phyloP scores from a whole-genome alignment of 2,888 invertebrate genomes.

The Chirona hameri region DNA sequence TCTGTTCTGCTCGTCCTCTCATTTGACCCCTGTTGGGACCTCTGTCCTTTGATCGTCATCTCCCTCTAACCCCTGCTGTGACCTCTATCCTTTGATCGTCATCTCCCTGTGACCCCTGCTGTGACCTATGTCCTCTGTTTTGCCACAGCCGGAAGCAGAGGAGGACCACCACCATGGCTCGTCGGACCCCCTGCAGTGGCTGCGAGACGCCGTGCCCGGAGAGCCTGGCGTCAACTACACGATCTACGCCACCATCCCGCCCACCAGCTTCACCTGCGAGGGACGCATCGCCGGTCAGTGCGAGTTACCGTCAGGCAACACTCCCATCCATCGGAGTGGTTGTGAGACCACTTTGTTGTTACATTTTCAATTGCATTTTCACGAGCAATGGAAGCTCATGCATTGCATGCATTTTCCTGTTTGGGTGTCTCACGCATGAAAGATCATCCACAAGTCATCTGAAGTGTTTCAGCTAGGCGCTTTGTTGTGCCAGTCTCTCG shows the following conservation, averaged over 20 bases:
- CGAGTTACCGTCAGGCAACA: background rate
- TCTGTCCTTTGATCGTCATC: background rate
- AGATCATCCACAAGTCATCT: no score
- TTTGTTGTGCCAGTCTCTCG: background rate
- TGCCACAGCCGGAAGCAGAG: slow-evolving; percentile 14
- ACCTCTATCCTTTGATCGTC: background rate
- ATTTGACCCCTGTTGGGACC: background rate
- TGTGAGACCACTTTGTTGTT: background rate
- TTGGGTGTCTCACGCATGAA: no score
- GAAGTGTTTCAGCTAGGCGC: no score
- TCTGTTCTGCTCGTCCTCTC: background rate
- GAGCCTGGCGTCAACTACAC: slow-evolving; percentile 65
- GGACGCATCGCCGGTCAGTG: slow-evolving; percentile 57
- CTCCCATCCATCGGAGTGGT: background rate
- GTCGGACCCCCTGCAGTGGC: slow-evolving; percentile 50
- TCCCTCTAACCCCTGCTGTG: background rate
- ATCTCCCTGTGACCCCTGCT: background rate
- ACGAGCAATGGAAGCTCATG: background rate
- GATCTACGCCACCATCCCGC: slow-evolving; percentile 56
- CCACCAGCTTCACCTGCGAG: slow-evolving; percentile 60
- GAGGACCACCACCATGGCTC: slow-evolving; percentile 40
- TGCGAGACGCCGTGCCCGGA: slow-evolving; percentile 58
- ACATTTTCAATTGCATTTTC: no score
- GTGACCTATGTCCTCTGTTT: background rate
- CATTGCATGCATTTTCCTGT: background rate